Evolutionary conservation across 2,888 invertebrate species (phyloP).

Genomic region (Polyommatus icarus): DNA sequence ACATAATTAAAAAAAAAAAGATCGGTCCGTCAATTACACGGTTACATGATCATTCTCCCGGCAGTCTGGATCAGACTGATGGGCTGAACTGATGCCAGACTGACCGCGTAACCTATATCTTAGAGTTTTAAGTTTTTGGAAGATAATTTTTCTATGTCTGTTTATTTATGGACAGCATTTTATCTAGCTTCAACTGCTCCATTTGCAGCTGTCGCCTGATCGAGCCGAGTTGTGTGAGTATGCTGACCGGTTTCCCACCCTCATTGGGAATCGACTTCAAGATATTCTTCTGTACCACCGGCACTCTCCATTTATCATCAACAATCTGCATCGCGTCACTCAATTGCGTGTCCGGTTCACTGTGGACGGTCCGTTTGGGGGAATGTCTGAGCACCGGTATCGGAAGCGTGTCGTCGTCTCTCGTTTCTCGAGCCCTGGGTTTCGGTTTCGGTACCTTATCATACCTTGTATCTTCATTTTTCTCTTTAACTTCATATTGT

Average conservation of each 20-base stretch:
- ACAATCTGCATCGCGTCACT: slow-evolving; percentile 68
- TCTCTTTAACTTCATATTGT: neutral
- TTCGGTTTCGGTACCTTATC: neutral
- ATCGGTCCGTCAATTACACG: no score
- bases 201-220: slow-evolving; percentile 84
- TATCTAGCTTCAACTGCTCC: slow-evolving; percentile 82
- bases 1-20: no score
- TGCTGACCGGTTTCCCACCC: slow-evolving; percentile 76
- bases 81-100: no score
- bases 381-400: slow-evolving; percentile 83
- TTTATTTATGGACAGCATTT: slow-evolving; percentile 55
- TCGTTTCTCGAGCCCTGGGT: neutral
- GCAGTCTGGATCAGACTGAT: no score
- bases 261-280: slow-evolving; percentile 69
- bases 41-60: no score
- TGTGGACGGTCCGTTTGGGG: slow-evolving; percentile 44
- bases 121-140: no score
- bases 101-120: no score
- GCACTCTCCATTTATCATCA: slow-evolving; percentile 79
- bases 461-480: neutral
- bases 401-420: slow-evolving; percentile 69
- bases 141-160: slow-evolving; percentile 32
- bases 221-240: slow-evolving; percentile 85
- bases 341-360: slow-evolving; percentile 45
- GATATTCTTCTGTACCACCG: slow-evolving; percentile 83